A percentile compares a stretch with the other conserved stretches of the same genome.
These are phyloP conservation scores for Thera britannica DNA, from an alignment of 2,888 invertebrate species.

Conservation along the genomic window DNA sequence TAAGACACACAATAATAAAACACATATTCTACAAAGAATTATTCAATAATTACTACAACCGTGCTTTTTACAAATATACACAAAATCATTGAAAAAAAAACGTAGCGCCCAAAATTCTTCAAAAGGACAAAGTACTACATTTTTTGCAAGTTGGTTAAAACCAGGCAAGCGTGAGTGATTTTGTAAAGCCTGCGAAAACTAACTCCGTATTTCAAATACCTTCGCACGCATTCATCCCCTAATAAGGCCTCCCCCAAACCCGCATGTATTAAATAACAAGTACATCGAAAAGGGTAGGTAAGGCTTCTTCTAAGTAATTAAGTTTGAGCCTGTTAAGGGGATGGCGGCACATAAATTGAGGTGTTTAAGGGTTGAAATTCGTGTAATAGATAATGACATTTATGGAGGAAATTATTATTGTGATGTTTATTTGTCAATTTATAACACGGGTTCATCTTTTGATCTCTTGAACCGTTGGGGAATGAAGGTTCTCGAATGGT, in stretches of 20 bases:
- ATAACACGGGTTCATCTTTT: background rate
- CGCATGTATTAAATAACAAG: slow-evolving; percentile 30
- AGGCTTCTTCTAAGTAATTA: slow-evolving; percentile 53
- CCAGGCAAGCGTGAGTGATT: background rate
- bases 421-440: background rate
- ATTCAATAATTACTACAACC: too few species aligned
- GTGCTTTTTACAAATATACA: too few species aligned
- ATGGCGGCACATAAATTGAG: slow-evolving; percentile 24
- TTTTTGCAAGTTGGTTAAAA: background rate
- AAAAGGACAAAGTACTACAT: too few species aligned
- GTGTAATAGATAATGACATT: slow-evolving; percentile 4
- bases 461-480: too few species aligned
- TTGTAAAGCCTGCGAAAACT: slow-evolving; percentile 2
- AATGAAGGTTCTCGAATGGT: too few species aligned
- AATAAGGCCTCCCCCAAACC: slow-evolving; percentile 17
- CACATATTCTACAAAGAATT: too few species aligned
- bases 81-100: too few species aligned
- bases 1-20: too few species aligned
- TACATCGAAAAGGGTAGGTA: slow-evolving; percentile 25
- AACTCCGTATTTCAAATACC: slow-evolving; percentile 14
- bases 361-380: slow-evolving; percentile 15
- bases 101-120: too few species aligned
- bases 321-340: slow-evolving; percentile 46
- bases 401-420: background rate
- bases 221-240: slow-evolving; percentile 9